phyloP scores from a whole-genome alignment of 2,888 invertebrate genomes.

The Trachelus iudaicus region DNA sequence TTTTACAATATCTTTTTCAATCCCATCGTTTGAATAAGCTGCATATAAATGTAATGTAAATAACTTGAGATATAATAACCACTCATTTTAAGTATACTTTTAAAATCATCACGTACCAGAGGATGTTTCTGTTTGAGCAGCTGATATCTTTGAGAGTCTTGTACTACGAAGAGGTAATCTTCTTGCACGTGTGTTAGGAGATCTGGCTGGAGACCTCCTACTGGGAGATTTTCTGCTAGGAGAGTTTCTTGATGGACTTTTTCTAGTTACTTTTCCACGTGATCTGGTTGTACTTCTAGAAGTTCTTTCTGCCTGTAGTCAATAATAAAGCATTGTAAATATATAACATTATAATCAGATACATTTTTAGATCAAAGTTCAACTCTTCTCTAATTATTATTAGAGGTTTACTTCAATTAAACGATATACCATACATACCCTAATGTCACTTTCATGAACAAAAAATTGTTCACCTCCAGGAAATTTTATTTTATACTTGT shows the following conservation, averaged over 20 bases:
- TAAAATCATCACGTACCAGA: neutral
- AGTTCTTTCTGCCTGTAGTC: conserved; percentile 41
- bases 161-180: conserved; percentile 38
- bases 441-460: conserved; percentile 43
- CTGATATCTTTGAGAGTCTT: conserved; percentile 45
- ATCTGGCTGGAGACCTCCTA: conserved; percentile 42
- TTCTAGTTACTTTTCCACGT: conserved; percentile 33
- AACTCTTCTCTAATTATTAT: neutral
- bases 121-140: conserved; percentile 28
- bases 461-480: conserved; percentile 48
- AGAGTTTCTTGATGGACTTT: conserved; percentile 47
- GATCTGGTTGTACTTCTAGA: conserved; percentile 47
- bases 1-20: conserved; percentile 37
- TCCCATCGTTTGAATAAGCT: conserved; percentile 35
- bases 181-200: conserved; percentile 33
- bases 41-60: neutral
- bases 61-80: neutral
- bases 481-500: conserved; percentile 50
- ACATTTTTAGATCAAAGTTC: neutral
- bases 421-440: conserved; percentile 34
- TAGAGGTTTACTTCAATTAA: neutral
- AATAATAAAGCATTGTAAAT: conserved; percentile 4
- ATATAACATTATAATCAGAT: neutral
- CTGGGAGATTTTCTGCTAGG: conserved; percentile 43
- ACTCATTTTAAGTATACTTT: neutral